phyloP scores from a whole-genome alignment of 1,140 invertebrate genomes.

The Orchestia grillus region DNA sequence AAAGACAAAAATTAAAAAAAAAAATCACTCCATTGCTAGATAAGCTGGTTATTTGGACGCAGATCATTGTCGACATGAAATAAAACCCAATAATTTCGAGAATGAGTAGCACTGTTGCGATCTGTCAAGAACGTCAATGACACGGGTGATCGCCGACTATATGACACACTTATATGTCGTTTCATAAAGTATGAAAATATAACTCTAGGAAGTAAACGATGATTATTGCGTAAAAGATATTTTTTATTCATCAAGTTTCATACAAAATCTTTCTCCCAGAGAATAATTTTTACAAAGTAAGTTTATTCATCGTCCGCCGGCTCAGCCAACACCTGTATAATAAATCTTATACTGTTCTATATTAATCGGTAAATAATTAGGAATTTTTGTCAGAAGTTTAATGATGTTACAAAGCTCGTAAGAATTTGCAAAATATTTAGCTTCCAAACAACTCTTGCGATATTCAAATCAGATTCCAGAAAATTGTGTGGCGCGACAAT shows the following conservation, averaged over 20 bases:
- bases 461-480: background rate
- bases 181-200: background rate
- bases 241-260: constrained; percentile 46
- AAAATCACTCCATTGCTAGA: too few species aligned
- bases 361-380: background rate
- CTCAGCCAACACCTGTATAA: background rate
- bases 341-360: background rate
- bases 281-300: background rate
- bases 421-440: background rate
- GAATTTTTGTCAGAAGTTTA: background rate
- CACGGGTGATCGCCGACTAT: background rate
- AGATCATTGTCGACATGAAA: background rate
- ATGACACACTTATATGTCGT: background rate
- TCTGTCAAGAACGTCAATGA: background rate
- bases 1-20: too few species aligned
- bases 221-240: constrained; percentile 1
- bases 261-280: background rate
- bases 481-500: background rate
- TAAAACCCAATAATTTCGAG: too few species aligned
- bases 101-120: background rate
- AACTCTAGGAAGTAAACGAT: background rate
- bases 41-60: too few species aligned
- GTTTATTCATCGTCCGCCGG: background rate
- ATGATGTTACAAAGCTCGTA: background rate
- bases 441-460: background rate